Conservation (phyloP, 1,140 invertebrate species). For the Brachionus calyciflorus region DNA sequence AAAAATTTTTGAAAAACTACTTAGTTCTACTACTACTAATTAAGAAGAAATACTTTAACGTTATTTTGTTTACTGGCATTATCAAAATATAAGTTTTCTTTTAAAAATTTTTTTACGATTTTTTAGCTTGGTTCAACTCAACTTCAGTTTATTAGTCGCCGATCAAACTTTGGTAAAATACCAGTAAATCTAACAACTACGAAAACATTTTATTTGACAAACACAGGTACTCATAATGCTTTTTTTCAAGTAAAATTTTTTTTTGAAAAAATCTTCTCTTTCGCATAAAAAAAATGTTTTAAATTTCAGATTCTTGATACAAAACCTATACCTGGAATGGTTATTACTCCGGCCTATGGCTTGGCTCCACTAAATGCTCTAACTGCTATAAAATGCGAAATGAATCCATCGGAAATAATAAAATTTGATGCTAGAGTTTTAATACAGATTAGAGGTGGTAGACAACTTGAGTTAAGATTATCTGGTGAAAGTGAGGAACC, state of each 20-base stretch:
- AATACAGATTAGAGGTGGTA: constrained; percentile 56
- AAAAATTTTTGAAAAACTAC: no score
- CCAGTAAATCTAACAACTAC: constrained; percentile 58
- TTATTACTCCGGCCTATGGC: constrained; percentile 55
- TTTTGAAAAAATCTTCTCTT: no score
- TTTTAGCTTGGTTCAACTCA: constrained; percentile 55
- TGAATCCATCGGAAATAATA: constrained; percentile 56
- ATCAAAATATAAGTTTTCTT: not conserved
- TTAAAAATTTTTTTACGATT: constrained; percentile 12
- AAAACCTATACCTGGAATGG: constrained; percentile 58
- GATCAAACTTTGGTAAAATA: constrained; percentile 56
- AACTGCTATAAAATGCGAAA: constrained; percentile 53
- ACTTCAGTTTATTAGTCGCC: constrained; percentile 57
- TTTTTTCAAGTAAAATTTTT: constrained; percentile 58
- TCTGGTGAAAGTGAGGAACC: constrained; percentile 59
- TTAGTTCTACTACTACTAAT: no score
- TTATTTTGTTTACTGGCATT: not conserved
- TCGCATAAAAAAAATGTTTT: not conserved
- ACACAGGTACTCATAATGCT: constrained; percentile 57
- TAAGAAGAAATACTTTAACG: not conserved
- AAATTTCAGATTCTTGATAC: constrained; percentile 55
- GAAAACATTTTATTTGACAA: constrained; percentile 54
- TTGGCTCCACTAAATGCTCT: constrained; percentile 57
- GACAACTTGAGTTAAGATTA: constrained; percentile 57
- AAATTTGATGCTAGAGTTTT: constrained; percentile 60